Conservation (phyloP, 2,113 vertebrate species). For the Astur gentilis region DNA sequence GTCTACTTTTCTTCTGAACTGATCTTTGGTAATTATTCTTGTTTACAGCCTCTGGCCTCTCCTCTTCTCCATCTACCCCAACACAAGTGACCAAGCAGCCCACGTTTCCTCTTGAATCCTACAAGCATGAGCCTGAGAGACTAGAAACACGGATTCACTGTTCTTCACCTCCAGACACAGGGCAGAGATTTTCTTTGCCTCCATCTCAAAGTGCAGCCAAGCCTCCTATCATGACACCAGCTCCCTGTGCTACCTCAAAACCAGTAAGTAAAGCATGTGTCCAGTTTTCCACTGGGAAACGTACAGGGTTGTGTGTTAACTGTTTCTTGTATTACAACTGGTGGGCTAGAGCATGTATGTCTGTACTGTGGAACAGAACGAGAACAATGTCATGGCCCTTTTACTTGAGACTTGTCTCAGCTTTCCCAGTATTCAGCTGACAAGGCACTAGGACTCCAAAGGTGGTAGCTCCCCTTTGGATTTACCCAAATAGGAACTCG, state of each 20-base stretch:
- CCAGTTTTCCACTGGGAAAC: background rate
- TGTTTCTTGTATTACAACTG: background rate
- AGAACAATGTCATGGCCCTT: background rate
- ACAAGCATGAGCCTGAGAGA: conserved; percentile 81
- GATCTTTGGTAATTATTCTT: background rate
- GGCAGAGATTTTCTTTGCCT: conserved; percentile 80
- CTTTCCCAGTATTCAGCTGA: background rate
- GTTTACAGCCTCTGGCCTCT: conserved; percentile 83
- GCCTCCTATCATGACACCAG: conserved; percentile 74
- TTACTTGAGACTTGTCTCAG: background rate
- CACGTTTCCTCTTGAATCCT: conserved; percentile 84
- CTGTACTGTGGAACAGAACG: fast-evolving
- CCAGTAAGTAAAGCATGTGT: conserved; percentile 76
- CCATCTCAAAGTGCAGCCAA: conserved; percentile 62
- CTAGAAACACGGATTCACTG: conserved; percentile 79
- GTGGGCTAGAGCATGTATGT: background rate
- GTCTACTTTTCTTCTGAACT: background rate
- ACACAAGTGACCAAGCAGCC: conserved; percentile 86
- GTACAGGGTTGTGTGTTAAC: background rate
- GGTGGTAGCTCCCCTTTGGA: background rate
- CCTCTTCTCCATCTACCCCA: conserved; percentile 88
- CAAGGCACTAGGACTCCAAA: background rate
- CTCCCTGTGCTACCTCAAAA: conserved; percentile 79
- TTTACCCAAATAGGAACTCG: background rate
- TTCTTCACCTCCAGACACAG: conserved; percentile 81